Percentiles rank a stretch among this genome's conserved stretches.
phyloP scores from a whole-genome alignment of 2,113 vertebrate species.

The Hucho hucho region DNA sequence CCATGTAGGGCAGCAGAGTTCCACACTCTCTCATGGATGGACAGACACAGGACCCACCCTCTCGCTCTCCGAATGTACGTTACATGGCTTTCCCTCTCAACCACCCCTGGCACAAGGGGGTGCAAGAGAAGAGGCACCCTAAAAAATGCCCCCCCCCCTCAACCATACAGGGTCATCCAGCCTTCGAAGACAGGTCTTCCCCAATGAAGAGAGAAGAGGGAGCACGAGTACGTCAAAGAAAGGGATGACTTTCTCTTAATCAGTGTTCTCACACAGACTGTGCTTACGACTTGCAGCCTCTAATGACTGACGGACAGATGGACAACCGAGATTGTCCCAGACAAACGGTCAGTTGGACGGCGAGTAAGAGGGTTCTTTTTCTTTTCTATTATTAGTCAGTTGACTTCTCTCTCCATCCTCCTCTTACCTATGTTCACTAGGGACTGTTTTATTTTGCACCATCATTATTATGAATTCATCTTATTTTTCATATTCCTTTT shows the following conservation, averaged over 20 bases:
- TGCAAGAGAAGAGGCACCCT: neutral
- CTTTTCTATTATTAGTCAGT: neutral
- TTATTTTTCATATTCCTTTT: conserved; percentile 1
- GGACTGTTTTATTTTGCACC: conserved; percentile 27
- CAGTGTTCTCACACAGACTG: neutral
- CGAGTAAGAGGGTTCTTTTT: conserved; percentile 11
- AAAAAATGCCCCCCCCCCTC: neutral
- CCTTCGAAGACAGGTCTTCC: neutral
- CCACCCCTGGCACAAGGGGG: neutral
- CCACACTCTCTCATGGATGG: neutral
- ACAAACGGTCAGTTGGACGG: neutral
- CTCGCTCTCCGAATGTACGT: neutral
- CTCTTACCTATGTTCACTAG: conserved; percentile 4
- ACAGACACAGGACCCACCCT: neutral
- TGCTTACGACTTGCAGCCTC: neutral
- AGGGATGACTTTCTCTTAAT: neutral
- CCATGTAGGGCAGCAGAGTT: conserved; percentile 54
- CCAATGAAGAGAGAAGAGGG: neutral
- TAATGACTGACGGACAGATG: conserved; percentile 10
- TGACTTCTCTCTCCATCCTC: conserved; percentile 10
- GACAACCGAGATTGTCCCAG: neutral
- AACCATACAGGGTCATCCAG: neutral
- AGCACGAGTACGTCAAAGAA: neutral
- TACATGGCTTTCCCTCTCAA: neutral
- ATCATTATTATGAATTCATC: conserved; percentile 26